Percentiles rank a stretch among this genome's conserved stretches.
These are phyloP conservation scores for Sinodicranocentrus sp. DNA, from an alignment of 2,888 invertebrate genomes.

Conservation along the genomic window DNA sequence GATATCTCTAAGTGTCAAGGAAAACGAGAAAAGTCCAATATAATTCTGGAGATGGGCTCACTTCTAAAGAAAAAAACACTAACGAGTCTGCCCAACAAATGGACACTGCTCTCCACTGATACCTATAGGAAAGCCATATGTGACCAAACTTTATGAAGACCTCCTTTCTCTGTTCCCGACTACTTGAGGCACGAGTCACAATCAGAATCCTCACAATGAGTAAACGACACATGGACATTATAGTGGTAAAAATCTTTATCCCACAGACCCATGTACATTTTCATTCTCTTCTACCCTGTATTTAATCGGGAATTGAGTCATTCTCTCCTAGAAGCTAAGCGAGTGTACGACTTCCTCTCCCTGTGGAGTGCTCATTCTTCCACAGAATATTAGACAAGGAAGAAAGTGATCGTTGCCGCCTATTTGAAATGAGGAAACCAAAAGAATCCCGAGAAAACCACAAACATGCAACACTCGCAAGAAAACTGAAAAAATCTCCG, in stretches of 20 bases:
- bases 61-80: background rate
- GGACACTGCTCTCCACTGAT: background rate
- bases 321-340: background rate
- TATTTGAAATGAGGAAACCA: slow-evolving; percentile 28
- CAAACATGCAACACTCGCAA: slow-evolving; percentile 19
- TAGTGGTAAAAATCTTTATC: no score
- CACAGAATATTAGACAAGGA: background rate
- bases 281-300: no score
- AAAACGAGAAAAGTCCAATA: slow-evolving; percentile 20
- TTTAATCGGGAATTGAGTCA: background rate
- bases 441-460: slow-evolving; percentile 23
- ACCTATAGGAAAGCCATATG: slow-evolving; percentile 8
- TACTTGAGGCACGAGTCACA: no score
- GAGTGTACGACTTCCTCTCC: background rate
- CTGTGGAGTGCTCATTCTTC: background rate
- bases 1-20: slow-evolving; percentile 22
- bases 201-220: no score
- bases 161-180: background rate
- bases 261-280: background rate
- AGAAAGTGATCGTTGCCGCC: no score
- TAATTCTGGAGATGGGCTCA: background rate
- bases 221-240: no score
- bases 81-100: background rate
- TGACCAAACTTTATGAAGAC: slow-evolving; percentile 17
- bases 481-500: background rate